phyloP scores from a whole-genome alignment of 37 sponge, comb jelly and placozoan species.

The Aphrocallistes beatrix region DNA sequence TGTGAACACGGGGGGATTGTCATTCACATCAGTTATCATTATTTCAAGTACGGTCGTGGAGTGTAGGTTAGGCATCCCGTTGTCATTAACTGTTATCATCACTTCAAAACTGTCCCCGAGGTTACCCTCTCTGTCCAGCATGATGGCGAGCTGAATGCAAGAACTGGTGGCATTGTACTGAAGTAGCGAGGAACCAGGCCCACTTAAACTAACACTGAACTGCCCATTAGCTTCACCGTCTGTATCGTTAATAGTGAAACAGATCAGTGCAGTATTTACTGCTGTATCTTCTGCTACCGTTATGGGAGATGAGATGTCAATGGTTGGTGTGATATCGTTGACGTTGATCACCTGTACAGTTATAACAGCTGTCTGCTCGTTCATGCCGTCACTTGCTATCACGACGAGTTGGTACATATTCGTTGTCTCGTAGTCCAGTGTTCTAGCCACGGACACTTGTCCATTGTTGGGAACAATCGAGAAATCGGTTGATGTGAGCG shows the following conservation, averaged over 20 bases:
- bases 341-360: constrained; percentile 32
- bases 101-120: background rate
- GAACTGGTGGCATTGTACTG: background rate
- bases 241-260: background rate
- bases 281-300: background rate
- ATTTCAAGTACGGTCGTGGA: constrained; percentile 10
- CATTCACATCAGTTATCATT: constrained; percentile 42
- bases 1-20: constrained; percentile 49
- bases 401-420: constrained; percentile 31
- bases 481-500: background rate
- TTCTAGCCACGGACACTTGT: constrained; percentile 23
- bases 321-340: background rate
- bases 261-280: background rate
- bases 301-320: background rate
- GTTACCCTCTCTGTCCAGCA: background rate
- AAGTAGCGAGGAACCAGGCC: background rate
- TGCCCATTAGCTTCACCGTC: background rate
- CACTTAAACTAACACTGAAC: background rate
- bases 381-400: constrained; percentile 32
- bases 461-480: constrained; percentile 39
- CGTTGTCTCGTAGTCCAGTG: constrained; percentile 51
- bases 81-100: background rate
- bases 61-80: constrained; percentile 2
- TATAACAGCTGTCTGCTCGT: constrained; percentile 3
- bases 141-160: background rate